Evolutionary conservation across 1,140 invertebrate genomes (phyloP).

Genomic region (Venustaconcha ellipsiformis): DNA sequence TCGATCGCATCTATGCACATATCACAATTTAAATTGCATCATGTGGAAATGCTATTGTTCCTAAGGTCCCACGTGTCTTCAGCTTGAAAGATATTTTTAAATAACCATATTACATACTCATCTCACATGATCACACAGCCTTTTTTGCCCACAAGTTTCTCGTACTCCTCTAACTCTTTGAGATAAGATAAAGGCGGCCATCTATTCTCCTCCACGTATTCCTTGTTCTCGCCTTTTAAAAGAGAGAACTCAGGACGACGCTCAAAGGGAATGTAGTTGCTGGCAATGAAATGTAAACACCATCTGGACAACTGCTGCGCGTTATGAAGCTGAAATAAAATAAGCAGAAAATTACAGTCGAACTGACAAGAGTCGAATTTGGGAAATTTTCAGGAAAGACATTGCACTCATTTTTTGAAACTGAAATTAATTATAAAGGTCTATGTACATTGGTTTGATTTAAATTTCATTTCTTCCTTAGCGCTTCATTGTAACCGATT

Average conservation of each 20-base stretch:
- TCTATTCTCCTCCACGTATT: constrained; percentile 52
- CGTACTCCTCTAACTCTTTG: constrained; percentile 56
- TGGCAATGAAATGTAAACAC: constrained; percentile 63
- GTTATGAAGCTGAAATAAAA: constrained; percentile 54
- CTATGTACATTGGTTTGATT: too few relatives aligned
- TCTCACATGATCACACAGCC: constrained; percentile 53
- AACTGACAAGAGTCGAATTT: neutral
- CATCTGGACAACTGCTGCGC: constrained; percentile 55
- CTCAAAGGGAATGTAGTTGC: constrained; percentile 59
- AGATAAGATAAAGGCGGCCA: constrained; percentile 63
- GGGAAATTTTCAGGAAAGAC: too few relatives aligned
- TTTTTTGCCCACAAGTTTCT: constrained; percentile 44
- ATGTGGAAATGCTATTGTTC: too few relatives aligned
- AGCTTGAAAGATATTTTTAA: too few relatives aligned
- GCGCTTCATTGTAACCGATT: too few relatives aligned
- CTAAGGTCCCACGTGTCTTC: too few relatives aligned
- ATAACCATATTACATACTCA: too few relatives aligned
- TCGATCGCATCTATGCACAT: too few relatives aligned
- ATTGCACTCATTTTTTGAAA: too few relatives aligned
- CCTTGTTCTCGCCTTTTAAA: constrained; percentile 46
- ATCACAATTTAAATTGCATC: too few relatives aligned
- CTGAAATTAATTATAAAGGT: too few relatives aligned
- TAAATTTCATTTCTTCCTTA: too few relatives aligned
- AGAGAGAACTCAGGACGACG: constrained; percentile 49
- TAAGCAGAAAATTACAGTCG: constrained; percentile 5